Evolutionary conservation across 2,113 vertebrate genomes (phyloP), one percentile per base, ranked within the genome.

Genomic region (Rhynchopsitta pachyrhyncha): DNA sequence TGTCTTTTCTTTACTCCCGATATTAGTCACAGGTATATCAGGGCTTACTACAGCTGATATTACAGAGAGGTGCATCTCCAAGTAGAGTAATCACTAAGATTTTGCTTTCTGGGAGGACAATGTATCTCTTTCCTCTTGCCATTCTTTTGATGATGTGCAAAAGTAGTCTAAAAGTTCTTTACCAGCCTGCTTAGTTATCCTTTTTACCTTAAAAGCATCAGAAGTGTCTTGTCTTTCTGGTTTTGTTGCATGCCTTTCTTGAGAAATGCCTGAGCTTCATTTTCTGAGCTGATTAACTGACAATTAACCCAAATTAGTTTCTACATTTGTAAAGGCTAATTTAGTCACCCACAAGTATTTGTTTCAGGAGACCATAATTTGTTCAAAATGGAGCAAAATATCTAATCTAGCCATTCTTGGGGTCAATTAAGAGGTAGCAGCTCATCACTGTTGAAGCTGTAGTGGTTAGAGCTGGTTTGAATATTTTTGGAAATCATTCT

Each of bases 301-400:
- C 57, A 95, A 92, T 95, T 92, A 94, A 46, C 64, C 68, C 76
- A 75, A 94, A 92, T 91, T 88, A 66, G 13, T 39, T 87, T 31
- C n/a, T 31, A 11, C 18, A 27, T 73, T 46, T 82, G 63, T 49
- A 74, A 91, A 86, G 85, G 57, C 53, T 73, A 67, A 91, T 94
- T 87, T 49, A 95, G 16, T n/a, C 62, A 89, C 80, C 89, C 86
- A 67, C 80, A 92, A 93, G 29, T 46, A 66, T 90, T 94, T 88
- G 52, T 87, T 90, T 66, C 57, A 69, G 86, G 89, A 90, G 66
- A 46, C 84, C 41, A 66, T 31, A n/a, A 25, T 59, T 91, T 33
- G 82, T 59, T 92, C 78, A 90, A 69, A 89, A 91, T 33, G 11
- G 81, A 88, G 84, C 13, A 69, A 84, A 93, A 49, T 11, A 91